Base-by-base conservation (phyloP, 2,888 invertebrate genomes). In the Crossocerus cetratus region DNA sequence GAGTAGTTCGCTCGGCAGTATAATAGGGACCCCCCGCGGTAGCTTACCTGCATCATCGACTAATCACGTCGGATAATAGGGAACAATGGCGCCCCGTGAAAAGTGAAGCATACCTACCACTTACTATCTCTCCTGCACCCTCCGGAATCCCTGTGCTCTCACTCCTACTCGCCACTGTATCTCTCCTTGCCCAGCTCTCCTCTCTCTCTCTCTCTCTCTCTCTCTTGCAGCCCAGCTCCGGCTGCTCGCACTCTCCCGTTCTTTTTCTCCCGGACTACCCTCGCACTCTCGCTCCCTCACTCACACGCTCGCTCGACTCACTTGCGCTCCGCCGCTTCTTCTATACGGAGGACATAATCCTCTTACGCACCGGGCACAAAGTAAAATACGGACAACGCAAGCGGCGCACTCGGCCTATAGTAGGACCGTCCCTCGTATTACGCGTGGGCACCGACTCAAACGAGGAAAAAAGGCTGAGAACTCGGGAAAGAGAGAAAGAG, bases 1-100 rank as follows among this genome's bases (percentile, higher is more conserved):
- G 85, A 81, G 82, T 78, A 76, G 77, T 76, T 78, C 60, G 72
- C 71, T 76, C 74, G 65, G 75, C 70, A 67, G 81, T 78, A 84
- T 87, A 89, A 89, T 87, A 83, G 49, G 86, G 89, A 88, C 90
- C 90, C 89, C 90, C 90, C 86, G 89, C 86, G 86, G 90, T 78
- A 88, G 89, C 88, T 90, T 90, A 89, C 90, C 90, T 90, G 90
- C 90, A 89, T 90, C 89, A 90, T 89, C 88, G 88, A 86, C 90
- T 90, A 90, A 90, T 90, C 90, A 89, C 87, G 86, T 87, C 87
- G 89, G 88, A 88, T 88, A 88, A 89, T 89, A 86, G 86, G 73
- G 85, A 87, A 89, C 89, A 89, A 89, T 88, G 82, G 73, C 83
- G 80, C 81, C 84, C 86, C 85, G 88, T 88, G 88, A 88, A 89